These are phyloP conservation scores for Hypomesus transpacificus DNA, from an alignment of 2,113 vertebrate genomes.

Conservation along the genomic window DNA sequence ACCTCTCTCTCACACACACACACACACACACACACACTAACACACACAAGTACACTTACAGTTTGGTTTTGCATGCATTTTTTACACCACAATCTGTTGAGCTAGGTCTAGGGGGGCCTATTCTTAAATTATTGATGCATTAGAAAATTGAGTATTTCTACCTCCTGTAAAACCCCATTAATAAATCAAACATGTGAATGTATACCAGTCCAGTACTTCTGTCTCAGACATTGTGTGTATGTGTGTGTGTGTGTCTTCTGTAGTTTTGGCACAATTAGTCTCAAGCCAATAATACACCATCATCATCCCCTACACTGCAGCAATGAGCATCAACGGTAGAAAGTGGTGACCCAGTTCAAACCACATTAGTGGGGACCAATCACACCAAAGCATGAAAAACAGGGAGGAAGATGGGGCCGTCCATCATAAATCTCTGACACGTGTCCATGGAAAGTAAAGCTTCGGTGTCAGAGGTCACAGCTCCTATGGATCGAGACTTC, in stretches of 20 bases:
- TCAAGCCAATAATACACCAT: too few relatives aligned
- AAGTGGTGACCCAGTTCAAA: too few relatives aligned
- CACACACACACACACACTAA: neutral
- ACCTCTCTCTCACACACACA: neutral
- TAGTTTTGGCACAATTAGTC: too few relatives aligned
- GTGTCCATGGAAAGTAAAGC: neutral
- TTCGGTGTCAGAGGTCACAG: constrained; percentile 5
- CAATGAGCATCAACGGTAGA: too few relatives aligned
- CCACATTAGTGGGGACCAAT: too few relatives aligned
- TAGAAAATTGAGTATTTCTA: constrained; percentile 65
- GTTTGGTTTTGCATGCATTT: constrained; percentile 63
- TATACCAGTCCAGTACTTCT: constrained; percentile 29
- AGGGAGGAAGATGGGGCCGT: neutral
- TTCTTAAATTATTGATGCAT: constrained; percentile 71
- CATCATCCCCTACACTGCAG: too few relatives aligned
- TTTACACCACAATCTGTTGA: constrained; percentile 67
- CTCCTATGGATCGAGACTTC: constrained; percentile 34
- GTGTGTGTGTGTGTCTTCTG: neutral
- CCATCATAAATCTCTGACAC: neutral
- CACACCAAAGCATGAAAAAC: too few relatives aligned
- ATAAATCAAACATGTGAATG: constrained; percentile 59
- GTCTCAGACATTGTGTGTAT: constrained; percentile 4
- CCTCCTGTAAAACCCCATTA: constrained; percentile 62
- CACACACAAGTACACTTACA: constrained; percentile 28
- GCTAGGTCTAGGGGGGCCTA: constrained; percentile 57